Conservation (phyloP, 2,888 invertebrate species). For the Nomada fucata region DNA sequence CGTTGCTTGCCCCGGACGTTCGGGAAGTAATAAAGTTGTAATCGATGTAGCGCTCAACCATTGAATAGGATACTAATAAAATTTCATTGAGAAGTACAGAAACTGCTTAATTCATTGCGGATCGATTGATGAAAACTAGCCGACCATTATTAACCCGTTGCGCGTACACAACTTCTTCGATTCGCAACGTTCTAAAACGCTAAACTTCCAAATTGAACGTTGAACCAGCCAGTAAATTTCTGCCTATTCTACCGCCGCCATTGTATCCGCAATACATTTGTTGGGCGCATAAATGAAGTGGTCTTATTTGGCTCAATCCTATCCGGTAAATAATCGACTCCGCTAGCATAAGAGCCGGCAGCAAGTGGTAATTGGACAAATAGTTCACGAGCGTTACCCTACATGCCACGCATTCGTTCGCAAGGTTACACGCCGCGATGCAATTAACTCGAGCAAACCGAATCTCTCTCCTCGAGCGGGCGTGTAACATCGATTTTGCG, state of each 20-base stretch:
- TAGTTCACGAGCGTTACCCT: constrained; percentile 51
- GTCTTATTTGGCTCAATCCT: background rate
- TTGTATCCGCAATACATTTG: background rate
- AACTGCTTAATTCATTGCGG: background rate
- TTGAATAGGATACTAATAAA: constrained; percentile 48
- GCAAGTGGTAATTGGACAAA: constrained; percentile 59
- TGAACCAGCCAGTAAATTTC: background rate
- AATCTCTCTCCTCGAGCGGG: constrained; percentile 33
- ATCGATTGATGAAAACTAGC: too few species aligned
- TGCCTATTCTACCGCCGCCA: background rate
- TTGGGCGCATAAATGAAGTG: background rate
- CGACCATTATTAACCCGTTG: background rate
- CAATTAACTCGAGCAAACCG: constrained; percentile 65
- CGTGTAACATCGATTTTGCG: constrained; percentile 62
- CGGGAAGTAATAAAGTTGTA: constrained; percentile 42
- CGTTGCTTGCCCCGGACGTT: background rate
- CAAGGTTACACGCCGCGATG: constrained; percentile 61
- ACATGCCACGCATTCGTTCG: constrained; percentile 70
- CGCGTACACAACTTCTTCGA: background rate
- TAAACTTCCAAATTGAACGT: background rate
- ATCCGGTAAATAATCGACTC: background rate
- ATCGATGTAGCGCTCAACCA: constrained; percentile 26
- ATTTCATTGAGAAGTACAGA: background rate
- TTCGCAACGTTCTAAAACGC: background rate
- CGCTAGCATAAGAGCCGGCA: background rate